Evolutionary conservation across 2,113 vertebrate genomes (phyloP).

Genomic region (Lepisosteus osseus): DNA sequence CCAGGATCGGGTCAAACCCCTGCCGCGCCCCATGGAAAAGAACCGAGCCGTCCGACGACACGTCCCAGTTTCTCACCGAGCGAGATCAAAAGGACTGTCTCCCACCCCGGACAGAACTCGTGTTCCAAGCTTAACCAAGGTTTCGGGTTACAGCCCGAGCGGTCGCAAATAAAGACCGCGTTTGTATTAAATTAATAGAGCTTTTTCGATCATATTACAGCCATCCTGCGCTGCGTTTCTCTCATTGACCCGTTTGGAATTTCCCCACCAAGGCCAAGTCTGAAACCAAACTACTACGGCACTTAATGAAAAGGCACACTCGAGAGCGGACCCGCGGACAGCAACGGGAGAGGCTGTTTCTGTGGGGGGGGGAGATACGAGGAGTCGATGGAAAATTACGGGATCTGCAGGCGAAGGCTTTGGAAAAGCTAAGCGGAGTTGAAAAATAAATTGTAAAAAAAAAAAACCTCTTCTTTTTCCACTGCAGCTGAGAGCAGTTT

Average conservation of each 20-base stretch:
- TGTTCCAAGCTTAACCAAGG: not conserved
- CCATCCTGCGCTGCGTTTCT: not conserved
- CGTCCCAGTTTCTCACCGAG: too few species aligned
- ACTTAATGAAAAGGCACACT: constrained; percentile 6
- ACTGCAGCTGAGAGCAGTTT: too few species aligned
- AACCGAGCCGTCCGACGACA: too few species aligned
- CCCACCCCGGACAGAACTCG: too few species aligned
- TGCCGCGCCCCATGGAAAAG: too few species aligned
- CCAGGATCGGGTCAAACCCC: too few species aligned
- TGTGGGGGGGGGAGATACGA: not conserved
- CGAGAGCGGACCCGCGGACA: not conserved
- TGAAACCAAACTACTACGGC: constrained; percentile 18
- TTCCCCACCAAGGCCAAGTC: not conserved
- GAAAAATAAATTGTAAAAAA: too few species aligned
- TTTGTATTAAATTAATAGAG: constrained; percentile 21
- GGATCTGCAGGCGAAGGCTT: not conserved
- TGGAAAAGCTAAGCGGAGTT: too few species aligned
- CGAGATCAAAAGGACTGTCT: too few species aligned
- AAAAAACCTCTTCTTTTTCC: too few species aligned
- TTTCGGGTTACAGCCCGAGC: constrained; percentile 6
- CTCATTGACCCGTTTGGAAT: constrained; percentile 12
- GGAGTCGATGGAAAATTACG: not conserved
- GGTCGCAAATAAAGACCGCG: not conserved
- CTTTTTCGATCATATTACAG: constrained; percentile 17
- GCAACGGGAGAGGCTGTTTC: not conserved